Evolutionary conservation across 2,113 vertebrate species (phyloP), one percentile per base, ranked within the genome.

Genomic region (Phycodurus eques): DNA sequence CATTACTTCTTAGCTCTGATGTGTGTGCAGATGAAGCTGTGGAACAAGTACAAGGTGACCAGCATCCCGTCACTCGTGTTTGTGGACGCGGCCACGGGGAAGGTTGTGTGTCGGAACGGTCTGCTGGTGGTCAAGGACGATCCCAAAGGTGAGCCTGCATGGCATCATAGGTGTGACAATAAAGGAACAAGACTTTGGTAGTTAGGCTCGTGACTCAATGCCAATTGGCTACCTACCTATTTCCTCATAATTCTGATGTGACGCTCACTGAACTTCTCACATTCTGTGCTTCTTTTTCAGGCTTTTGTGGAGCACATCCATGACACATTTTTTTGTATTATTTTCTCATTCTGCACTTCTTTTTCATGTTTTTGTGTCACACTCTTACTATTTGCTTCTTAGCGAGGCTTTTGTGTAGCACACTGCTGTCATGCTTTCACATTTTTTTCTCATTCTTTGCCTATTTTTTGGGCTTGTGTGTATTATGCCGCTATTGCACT

Each of bases 11-110:
- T 15, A 14, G 0, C 43, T 8, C 5, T 67, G 71, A 62, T 60
- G 27, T 76, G 27, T 75, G 17, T 78, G 0, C 87, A 99, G 98
- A 94, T 98, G 91, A 98, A 96, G 90, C 94, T 99, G 78, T 99
- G 98, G 97, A 98, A 98, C 92, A 99, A 97, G 88, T 99, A 97
- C 88, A 96, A 98, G 85, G 95, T 99, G 77, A 98, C 98, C 90
- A 99, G 96, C 88, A 95, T 99, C 90, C 98, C 98, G 44, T 98
- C 97, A 7, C 92, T 99, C 86, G 96, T 99, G 92, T 99, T 99
- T 92, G 93, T 99, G 80, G 97, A 99, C 6, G 95, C 94, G 47
- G 80, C 90, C 75, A 95, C 93, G 0, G 97, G 96, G 85, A 98
- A 96, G 88, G 93, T 97, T 31, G 95, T 99, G 77, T 98, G 97